Base-by-base conservation (phyloP, 2,797 vertebrate species). In the Choloepus didactylus region DNA sequence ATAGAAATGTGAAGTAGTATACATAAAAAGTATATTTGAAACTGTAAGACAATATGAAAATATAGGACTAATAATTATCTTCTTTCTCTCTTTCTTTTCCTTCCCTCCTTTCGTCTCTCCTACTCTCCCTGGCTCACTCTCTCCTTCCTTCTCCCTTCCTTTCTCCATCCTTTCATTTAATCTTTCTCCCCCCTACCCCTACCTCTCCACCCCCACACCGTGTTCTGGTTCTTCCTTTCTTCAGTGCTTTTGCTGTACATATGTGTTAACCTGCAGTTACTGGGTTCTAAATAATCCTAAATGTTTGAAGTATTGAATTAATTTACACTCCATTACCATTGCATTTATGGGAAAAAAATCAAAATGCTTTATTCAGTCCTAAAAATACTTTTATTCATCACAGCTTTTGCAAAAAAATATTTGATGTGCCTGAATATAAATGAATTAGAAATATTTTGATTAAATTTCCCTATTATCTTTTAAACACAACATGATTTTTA, bases 381-480 rank as follows among this genome's bases (percentile, higher is more conserved):
- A 82, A 62, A 75, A 92, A 70, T 64, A 59, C 1, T 83, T 62
- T 90, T 80, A 59, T 70, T 72, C 44, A 23, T 31, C 44, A 86
- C 35, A 94, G 7, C 10, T 51, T 23, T 91, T 91, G 85, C 2
- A 82, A 79, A 95, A 19, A 25, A 82, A 31, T 11, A 7, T 11
- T 85, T 44, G n/a, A 83, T 75, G 31, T 66, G 21, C 27, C 51
- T 64, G 44, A 84, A 18, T 86, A 41, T 87, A 91, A 92, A 49
- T 86, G 35, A 77, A 89, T 89, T 21, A 79, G 56, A 97, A 92
- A 87, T 93, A 86, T 87, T 91, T 93, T 86, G 62, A 85, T 82
- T 89, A 85, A 77, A 96, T 90, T 87, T 69, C 23, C 19, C 49
- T 94, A 49, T 86, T 75, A 84, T 84, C 41, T 89, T 87, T 92